Conservation (phyloP, 2,888 invertebrate genomes). For the Meghimatium bilineatum region DNA sequence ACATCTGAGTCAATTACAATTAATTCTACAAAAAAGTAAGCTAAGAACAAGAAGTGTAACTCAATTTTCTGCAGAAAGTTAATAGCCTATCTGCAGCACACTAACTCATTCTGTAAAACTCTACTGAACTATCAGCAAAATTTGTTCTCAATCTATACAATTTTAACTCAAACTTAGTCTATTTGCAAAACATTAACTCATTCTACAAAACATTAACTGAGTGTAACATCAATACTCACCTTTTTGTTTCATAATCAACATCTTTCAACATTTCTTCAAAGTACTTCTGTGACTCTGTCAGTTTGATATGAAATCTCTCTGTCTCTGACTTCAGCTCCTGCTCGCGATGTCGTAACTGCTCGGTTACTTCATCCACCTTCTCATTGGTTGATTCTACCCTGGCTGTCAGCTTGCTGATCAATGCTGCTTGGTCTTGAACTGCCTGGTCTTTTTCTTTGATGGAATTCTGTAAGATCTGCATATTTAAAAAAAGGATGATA, state of each 20-base stretch:
- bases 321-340: conserved; percentile 66
- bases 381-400: conserved; percentile 71
- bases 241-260: conserved; percentile 62
- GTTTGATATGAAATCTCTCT: conserved; percentile 65
- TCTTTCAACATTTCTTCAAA: conserved; percentile 73
- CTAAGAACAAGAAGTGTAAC: no score
- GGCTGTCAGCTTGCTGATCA: conserved; percentile 69
- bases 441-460: conserved; percentile 70
- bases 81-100: no score
- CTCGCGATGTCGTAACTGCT: conserved; percentile 65
- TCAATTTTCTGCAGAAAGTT: no score
- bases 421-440: conserved; percentile 62
- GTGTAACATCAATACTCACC: not conserved
- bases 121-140: no score
- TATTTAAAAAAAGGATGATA: not conserved
- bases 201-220: not conserved
- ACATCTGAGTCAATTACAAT: no score
- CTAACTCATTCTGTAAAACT: no score
- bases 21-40: no score
- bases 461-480: conserved; percentile 69
- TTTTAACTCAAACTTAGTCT: no score
- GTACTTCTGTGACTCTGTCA: conserved; percentile 70
- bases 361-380: conserved; percentile 60
- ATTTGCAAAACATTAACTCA: not conserved
- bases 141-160: no score